Conservation (phyloP, 2,888 invertebrate species). For the Dryomyza anilis region DNA sequence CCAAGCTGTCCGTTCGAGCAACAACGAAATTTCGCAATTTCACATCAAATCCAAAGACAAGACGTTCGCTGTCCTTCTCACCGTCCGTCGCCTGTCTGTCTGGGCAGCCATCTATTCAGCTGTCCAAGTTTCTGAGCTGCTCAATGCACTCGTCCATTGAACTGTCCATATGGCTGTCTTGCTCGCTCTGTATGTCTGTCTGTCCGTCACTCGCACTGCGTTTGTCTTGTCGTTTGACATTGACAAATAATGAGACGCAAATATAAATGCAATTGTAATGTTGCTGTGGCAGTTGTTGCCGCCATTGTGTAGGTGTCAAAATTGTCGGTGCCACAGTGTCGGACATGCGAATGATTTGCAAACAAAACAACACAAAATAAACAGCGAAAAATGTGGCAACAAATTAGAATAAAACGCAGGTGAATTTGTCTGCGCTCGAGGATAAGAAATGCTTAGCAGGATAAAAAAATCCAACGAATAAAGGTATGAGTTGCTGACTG, state of each 20-base stretch:
- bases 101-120: background rate
- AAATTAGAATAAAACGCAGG: background rate
- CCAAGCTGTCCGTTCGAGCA: background rate
- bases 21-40: background rate
- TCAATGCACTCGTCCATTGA: background rate
- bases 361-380: background rate
- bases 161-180: background rate
- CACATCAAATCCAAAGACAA: background rate
- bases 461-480: background rate
- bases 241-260: constrained; percentile 54
- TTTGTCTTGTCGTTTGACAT: constrained; percentile 47
- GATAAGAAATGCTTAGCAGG: background rate
- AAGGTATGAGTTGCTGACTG: background rate
- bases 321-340: constrained; percentile 61
- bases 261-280: constrained; percentile 29
- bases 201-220: constrained; percentile 31
- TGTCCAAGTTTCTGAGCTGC: background rate
- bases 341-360: constrained; percentile 41
- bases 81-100: background rate
- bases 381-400: background rate
- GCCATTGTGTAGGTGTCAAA: constrained; percentile 55
- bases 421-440: background rate
- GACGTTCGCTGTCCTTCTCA: background rate
- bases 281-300: constrained; percentile 34
- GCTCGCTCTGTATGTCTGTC: constrained; percentile 22